Evolutionary conservation across 2,797 vertebrate genomes (phyloP).

Genomic region (Acipenser oxyrinchus): DNA sequence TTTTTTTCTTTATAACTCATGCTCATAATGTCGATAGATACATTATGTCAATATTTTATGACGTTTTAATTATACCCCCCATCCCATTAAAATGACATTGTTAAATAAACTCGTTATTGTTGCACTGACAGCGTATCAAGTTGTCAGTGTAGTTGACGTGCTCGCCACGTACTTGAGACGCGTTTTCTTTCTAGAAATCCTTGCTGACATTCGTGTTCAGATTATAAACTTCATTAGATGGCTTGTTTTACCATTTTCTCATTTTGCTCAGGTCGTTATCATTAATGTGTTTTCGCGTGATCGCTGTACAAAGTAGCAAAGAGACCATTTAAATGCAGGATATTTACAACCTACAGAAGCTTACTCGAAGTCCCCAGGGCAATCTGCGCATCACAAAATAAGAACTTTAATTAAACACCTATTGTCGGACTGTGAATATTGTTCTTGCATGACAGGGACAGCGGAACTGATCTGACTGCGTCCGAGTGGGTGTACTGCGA

Average conservation of each 20-base stretch:
- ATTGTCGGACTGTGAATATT: slow-evolving; percentile 15
- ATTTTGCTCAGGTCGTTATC: slow-evolving; percentile 17
- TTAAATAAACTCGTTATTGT: background rate
- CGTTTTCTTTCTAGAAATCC: slow-evolving; percentile 13
- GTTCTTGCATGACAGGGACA: slow-evolving; percentile 9
- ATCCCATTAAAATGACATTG: no score
- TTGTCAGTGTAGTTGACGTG: slow-evolving; percentile 11
- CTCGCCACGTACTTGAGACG: slow-evolving; percentile 7
- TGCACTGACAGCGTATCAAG: background rate
- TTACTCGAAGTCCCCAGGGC: slow-evolving; percentile 13
- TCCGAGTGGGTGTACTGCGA: no score
- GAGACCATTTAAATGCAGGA: slow-evolving; percentile 10
- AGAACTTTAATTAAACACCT: slow-evolving; percentile 30
- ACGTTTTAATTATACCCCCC: no score
- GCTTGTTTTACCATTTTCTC: slow-evolving; percentile 19
- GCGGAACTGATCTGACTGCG: no score
- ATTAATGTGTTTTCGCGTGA: slow-evolving; percentile 19
- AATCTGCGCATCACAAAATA: slow-evolving; percentile 16
- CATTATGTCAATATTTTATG: no score
- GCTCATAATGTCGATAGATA: no score
- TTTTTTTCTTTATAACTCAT: no score
- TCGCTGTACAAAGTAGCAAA: slow-evolving; percentile 19
- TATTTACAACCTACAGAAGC: slow-evolving; percentile 8
- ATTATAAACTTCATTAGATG: slow-evolving; percentile 17
- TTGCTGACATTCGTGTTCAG: slow-evolving; percentile 6